These are phyloP conservation scores for Seriola aureovittata DNA, from an alignment of 2,113 vertebrate species.

Conservation along the genomic window DNA sequence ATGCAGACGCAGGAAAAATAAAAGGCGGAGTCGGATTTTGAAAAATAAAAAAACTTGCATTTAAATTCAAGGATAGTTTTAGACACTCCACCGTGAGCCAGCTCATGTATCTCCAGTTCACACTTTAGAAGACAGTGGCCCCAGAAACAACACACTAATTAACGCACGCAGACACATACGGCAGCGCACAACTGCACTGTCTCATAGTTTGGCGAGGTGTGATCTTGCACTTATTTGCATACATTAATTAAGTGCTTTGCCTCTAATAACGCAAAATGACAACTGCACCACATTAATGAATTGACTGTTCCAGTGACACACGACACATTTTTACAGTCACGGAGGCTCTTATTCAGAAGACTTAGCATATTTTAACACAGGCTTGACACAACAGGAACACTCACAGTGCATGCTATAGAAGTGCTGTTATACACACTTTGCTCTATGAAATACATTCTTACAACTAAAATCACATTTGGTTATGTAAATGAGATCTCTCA, in stretches of 20 bases:
- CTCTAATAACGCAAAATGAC: conserved; percentile 67
- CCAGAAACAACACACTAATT: conserved; percentile 48
- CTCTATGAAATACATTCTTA: conserved; percentile 2
- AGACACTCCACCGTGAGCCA: conserved; percentile 20
- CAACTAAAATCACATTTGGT: background rate
- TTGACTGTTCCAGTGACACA: conserved; percentile 46
- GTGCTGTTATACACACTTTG: conserved; percentile 3
- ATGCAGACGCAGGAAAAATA: conserved; percentile 33
- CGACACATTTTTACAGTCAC: conserved; percentile 52
- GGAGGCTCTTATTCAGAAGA: conserved; percentile 22
- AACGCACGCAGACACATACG: conserved; percentile 41
- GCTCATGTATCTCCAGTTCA: conserved; percentile 45
- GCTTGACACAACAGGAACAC: conserved; percentile 45
- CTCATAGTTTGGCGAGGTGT: conserved; percentile 71
- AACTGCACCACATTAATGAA: conserved; percentile 63
- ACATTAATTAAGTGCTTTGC: conserved; percentile 74
- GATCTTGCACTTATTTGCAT: conserved; percentile 77
- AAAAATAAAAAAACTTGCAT: conserved; percentile 12
- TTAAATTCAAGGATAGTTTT: conserved; percentile 9
- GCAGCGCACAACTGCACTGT: conserved; percentile 31
- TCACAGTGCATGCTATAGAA: conserved; percentile 28
- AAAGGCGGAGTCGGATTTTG: conserved; percentile 5
- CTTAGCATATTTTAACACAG: conserved; percentile 64
- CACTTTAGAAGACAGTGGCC: conserved; percentile 51
- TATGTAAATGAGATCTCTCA: conserved; percentile 16